A percentile compares a stretch with the other conserved stretches of the same genome.
These are phyloP conservation scores for Pantherophis alleghaniensis DNA, from an alignment of 2,797 vertebrate species.

Conservation along the genomic window DNA sequence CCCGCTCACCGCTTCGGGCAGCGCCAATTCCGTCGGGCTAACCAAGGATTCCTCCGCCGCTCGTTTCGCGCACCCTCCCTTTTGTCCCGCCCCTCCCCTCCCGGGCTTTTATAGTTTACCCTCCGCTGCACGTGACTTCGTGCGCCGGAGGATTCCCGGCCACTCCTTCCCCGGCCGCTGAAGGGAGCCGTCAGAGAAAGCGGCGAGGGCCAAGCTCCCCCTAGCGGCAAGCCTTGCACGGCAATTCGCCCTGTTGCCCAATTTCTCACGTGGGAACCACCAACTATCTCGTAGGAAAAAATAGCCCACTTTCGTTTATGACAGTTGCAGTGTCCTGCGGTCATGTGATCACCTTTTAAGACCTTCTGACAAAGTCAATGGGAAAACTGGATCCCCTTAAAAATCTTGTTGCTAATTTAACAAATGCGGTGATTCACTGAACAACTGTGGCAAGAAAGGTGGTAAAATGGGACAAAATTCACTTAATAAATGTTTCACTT, in stretches of 20 bases:
- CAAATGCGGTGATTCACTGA: neutral
- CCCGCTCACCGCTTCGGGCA: neutral
- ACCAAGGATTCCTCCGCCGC: neutral
- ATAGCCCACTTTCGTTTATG: neutral
- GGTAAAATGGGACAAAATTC: neutral
- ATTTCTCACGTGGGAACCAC: neutral
- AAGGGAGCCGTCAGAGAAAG: neutral
- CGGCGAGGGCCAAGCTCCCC: neutral
- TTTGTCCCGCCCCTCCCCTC: neutral
- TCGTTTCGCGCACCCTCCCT: neutral
- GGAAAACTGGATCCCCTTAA: neutral
- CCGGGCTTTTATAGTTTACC: neutral
- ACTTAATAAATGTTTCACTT: neutral
- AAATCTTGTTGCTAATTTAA: neutral
- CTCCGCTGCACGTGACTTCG: conserved; percentile 35
- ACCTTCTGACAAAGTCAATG: neutral
- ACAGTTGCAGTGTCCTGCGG: neutral
- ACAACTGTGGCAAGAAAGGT: neutral
- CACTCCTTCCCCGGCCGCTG: neutral
- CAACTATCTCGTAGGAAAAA: neutral
- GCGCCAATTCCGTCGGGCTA: neutral
- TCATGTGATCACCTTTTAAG: neutral
- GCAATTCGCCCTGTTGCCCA: neutral
- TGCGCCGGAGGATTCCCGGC: neutral
- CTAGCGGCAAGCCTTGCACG: accelerated